Percentiles rank a stretch among this genome's conserved stretches.
phyloP scores from a whole-genome alignment of 2,797 vertebrate genomes.

The Trachops cirrhosus region DNA sequence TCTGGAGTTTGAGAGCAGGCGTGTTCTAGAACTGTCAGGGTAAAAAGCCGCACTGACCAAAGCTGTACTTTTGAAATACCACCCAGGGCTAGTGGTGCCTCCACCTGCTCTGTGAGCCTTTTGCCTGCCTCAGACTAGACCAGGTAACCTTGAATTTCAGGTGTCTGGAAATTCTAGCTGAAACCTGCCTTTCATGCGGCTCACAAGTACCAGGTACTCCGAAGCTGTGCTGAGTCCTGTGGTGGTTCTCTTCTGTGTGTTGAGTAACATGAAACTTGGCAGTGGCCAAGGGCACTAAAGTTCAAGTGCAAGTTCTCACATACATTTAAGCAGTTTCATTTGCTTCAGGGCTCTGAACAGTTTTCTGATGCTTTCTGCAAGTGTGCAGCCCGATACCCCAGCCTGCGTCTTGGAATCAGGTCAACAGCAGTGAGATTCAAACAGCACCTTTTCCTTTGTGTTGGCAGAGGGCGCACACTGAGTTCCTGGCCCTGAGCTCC shows the following conservation, averaged over 20 bases:
- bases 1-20: not conserved
- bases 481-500: not conserved
- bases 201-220: not conserved
- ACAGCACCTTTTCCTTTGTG: not conserved
- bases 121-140: not conserved
- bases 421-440: not conserved
- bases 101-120: not conserved
- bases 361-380: slow-evolving; percentile 14
- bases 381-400: not conserved
- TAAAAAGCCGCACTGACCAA: not conserved
- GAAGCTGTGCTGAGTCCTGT: not conserved
- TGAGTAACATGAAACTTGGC: slow-evolving; percentile 39
- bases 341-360: not conserved
- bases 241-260: not conserved
- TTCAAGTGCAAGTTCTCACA: not conserved
- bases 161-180: slow-evolving; percentile 23
- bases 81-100: not conserved
- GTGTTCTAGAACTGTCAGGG: not conserved
- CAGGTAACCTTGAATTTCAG: not conserved
- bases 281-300: not conserved
- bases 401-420: not conserved
- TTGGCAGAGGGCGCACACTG: not conserved
- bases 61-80: not conserved
- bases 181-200: not conserved
- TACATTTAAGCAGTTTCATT: not conserved